Evolutionary conservation across 2,113 vertebrate genomes (phyloP).

Genomic region (Thalassarche chlororhynchos): DNA sequence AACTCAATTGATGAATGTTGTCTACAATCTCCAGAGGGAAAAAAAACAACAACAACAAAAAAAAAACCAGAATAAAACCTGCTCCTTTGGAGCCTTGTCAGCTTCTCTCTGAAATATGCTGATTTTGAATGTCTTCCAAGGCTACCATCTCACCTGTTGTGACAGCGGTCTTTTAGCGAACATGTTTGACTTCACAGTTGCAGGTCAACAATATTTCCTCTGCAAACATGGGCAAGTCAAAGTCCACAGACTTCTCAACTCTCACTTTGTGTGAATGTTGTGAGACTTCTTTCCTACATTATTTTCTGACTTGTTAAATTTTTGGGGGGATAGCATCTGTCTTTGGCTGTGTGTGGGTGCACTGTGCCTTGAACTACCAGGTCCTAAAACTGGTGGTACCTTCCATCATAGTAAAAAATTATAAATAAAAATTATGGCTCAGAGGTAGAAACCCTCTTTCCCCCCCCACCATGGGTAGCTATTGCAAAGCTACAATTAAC

Average conservation of each 20-base stretch:
- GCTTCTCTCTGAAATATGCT: not conserved
- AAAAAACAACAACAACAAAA: not conserved
- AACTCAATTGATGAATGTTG: not conserved
- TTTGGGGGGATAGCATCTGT: not conserved
- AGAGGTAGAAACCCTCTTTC: not conserved
- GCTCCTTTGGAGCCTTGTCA: not conserved
- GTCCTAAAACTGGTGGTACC: not conserved
- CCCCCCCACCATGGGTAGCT: not conserved
- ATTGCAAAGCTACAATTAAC: slow-evolving; percentile 28
- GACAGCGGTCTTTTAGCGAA: not conserved
- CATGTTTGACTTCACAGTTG: not conserved
- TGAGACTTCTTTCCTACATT: not conserved
- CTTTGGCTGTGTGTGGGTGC: not conserved
- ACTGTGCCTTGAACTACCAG: not conserved
- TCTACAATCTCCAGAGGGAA: not conserved
- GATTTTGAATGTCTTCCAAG: not conserved
- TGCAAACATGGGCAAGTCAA: not conserved
- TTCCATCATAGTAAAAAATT: not conserved
- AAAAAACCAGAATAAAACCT: not conserved
- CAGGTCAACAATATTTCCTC: not conserved
- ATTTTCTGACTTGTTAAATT: not conserved
- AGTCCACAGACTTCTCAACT: not conserved
- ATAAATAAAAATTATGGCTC: not conserved
- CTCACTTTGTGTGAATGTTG: not conserved
- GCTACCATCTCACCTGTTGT: not conserved